Conservation (phyloP, 2,113 vertebrate species). For the Diphyllodes magnificus region DNA sequence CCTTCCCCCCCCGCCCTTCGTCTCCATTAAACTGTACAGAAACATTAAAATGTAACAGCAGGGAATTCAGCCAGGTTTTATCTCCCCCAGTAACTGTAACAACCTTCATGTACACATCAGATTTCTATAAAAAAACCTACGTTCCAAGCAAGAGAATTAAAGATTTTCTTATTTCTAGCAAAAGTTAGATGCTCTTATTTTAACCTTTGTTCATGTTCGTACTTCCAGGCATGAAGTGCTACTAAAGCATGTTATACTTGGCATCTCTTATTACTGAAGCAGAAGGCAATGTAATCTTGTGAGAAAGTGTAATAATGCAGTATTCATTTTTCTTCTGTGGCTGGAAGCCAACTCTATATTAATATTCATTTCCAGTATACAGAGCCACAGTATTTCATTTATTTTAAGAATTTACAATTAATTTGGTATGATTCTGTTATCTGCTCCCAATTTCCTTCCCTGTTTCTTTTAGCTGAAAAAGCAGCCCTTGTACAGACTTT, state of each 20-base stretch:
- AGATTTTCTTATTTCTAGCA: slow-evolving; percentile 48
- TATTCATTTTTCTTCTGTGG: slow-evolving; percentile 62
- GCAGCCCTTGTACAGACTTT: slow-evolving; percentile 35
- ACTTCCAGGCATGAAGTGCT: slow-evolving; percentile 55
- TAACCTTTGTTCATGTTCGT: slow-evolving; percentile 58
- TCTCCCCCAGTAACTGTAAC: not conserved
- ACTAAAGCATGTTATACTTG: slow-evolving; percentile 52
- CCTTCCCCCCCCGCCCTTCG: not conserved
- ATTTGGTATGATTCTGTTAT: slow-evolving; percentile 64
- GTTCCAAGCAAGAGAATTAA: slow-evolving; percentile 4
- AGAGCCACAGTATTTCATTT: slow-evolving; percentile 64
- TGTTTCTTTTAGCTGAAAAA: slow-evolving; percentile 62
- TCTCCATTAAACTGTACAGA: slow-evolving; percentile 37
- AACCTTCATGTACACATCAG: not conserved
- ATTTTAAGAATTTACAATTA: slow-evolving; percentile 72
- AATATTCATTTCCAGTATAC: slow-evolving; percentile 62
- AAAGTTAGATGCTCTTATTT: slow-evolving; percentile 56
- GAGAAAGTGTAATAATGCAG: slow-evolving; percentile 56
- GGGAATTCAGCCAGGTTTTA: slow-evolving; percentile 39
- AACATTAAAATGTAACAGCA: slow-evolving; percentile 55
- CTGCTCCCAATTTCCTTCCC: slow-evolving; percentile 60
- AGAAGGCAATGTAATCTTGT: slow-evolving; percentile 63
- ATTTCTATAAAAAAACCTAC: not conserved
- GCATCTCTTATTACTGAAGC: slow-evolving; percentile 48
- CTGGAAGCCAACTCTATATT: slow-evolving; percentile 60